Evolutionary conservation across 2,797 vertebrate species (phyloP).

Genomic region (Emydoidea blandingii): DNA sequence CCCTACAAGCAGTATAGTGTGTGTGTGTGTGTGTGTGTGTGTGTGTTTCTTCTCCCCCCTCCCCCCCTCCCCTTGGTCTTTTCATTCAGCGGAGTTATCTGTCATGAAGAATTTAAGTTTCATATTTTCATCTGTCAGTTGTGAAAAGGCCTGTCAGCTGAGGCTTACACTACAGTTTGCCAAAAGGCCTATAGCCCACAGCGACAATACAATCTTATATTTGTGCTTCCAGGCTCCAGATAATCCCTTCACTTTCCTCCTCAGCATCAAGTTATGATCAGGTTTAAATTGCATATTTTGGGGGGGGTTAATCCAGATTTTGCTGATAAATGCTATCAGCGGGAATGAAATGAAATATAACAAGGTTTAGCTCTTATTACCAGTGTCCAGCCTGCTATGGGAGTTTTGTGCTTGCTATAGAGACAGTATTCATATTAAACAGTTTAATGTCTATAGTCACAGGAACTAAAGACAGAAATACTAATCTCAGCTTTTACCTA

Average conservation of each 20-base stretch:
- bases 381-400: constrained; percentile 66
- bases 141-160: constrained; percentile 98
- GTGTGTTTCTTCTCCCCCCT: background rate
- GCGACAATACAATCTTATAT: constrained; percentile 96
- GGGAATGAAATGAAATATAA: constrained; percentile 96
- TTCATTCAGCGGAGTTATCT: constrained; percentile 91
- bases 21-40: background rate
- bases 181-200: constrained; percentile 90
- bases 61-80: constrained; percentile 76
- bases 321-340: constrained; percentile 99
- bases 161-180: constrained; percentile 94
- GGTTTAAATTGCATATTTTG: constrained; percentile 99
- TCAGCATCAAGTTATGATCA: constrained; percentile 91
- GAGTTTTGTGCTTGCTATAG: constrained; percentile 68
- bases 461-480: constrained; percentile 74
- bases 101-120: constrained; percentile 99
- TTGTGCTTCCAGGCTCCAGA: constrained; percentile 87
- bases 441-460: constrained; percentile 73
- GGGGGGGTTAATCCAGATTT: constrained; percentile 91
- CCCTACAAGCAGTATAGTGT: background rate
- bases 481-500: constrained; percentile 73
- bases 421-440: constrained; percentile 73
- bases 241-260: constrained; percentile 94
- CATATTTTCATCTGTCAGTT: constrained; percentile 95
- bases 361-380: constrained; percentile 89